phyloP scores from a whole-genome alignment of 2,113 vertebrate genomes.

The Pterocles gutturalis region DNA sequence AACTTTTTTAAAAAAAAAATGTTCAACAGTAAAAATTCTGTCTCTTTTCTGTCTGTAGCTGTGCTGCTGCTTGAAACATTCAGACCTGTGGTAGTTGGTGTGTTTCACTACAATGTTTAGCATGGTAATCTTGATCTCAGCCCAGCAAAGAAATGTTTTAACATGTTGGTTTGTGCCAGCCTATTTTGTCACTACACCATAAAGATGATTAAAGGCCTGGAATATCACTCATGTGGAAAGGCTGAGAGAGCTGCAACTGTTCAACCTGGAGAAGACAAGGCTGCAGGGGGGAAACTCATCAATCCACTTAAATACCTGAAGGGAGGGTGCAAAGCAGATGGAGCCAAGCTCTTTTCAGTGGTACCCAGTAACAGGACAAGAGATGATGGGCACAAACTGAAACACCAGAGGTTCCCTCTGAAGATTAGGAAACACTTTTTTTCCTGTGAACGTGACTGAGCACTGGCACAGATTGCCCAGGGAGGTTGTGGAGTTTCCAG shows the following conservation, averaged over 20 bases:
- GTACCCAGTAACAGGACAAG: neutral
- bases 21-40: neutral
- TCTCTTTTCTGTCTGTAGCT: neutral
- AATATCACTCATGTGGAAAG: neutral
- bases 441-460: neutral
- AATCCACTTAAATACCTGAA: neutral
- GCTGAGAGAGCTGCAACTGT: neutral
- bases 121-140: neutral
- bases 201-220: neutral
- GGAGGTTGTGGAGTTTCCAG: neutral
- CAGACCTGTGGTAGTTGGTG: neutral
- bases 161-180: neutral
- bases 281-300: no score
- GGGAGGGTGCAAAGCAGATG: neutral
- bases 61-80: neutral
- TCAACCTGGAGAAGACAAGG: neutral
- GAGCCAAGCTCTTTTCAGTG: neutral
- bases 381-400: neutral
- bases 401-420: neutral
- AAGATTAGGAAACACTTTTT: neutral
- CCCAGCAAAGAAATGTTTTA: neutral
- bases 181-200: neutral
- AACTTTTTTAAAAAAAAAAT: neutral
- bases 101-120: neutral
- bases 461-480: neutral